Conservation (phyloP, 2,797 vertebrate genomes). For the Aeoliscus strigatus region DNA sequence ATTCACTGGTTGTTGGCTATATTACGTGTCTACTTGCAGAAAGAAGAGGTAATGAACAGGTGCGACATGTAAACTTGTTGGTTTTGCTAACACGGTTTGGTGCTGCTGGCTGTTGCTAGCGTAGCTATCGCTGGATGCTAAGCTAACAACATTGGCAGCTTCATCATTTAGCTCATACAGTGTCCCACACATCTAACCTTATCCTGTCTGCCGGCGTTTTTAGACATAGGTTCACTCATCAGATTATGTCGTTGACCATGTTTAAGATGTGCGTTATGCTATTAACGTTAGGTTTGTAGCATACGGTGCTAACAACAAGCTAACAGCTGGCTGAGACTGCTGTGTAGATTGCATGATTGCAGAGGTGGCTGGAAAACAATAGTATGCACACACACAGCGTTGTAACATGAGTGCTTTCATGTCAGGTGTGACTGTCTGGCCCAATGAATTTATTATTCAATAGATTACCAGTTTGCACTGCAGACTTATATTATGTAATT, state of each 20-base stretch:
- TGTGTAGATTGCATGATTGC: background rate
- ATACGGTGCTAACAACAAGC: slow-evolving; percentile 11
- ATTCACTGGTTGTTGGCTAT: accelerated
- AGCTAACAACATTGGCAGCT: slow-evolving; percentile 19
- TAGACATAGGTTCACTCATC: no score
- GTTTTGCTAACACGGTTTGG: slow-evolving; percentile 8
- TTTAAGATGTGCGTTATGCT: background rate
- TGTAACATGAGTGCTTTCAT: no score
- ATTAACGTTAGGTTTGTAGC: background rate
- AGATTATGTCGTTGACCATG: background rate
- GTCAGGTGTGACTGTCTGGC: no score
- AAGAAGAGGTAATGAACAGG: accelerated
- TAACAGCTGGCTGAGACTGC: slow-evolving; percentile 21
- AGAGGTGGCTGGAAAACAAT: background rate
- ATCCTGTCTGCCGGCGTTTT: background rate
- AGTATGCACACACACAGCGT: no score
- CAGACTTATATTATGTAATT: no score
- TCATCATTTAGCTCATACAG: background rate
- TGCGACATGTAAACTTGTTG: background rate
- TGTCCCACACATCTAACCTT: background rate
- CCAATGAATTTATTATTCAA: no score
- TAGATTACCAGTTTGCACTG: no score
- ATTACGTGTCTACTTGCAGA: accelerated
- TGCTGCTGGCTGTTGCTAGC: slow-evolving; percentile 1
- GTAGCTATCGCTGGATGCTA: slow-evolving; percentile 20